Conservation (phyloP, 2,797 vertebrate species). For the Gymnodraco acuticeps region DNA sequence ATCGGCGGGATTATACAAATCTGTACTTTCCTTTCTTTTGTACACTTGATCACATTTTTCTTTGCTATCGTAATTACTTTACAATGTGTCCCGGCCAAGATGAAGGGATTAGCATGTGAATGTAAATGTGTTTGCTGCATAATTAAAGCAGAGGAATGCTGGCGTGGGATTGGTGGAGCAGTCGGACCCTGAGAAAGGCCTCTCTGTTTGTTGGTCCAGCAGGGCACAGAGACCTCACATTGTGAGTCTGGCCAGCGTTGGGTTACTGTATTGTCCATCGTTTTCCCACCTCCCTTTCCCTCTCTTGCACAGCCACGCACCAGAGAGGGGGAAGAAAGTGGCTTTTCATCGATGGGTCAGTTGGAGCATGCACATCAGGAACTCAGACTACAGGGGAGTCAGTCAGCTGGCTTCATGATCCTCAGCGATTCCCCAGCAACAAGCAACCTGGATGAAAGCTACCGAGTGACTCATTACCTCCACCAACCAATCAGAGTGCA, state of each 20-base stretch:
- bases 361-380: constrained; percentile 70
- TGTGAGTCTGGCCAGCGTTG: constrained; percentile 74
- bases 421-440: constrained; percentile 66
- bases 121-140: constrained; percentile 71
- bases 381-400: constrained; percentile 64
- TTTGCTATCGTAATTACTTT: constrained; percentile 59
- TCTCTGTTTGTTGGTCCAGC: constrained; percentile 80
- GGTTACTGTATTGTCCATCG: constrained; percentile 75
- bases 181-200: constrained; percentile 79
- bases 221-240: constrained; percentile 82
- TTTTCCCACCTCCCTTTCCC: constrained; percentile 70
- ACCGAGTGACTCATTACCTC: constrained; percentile 58
- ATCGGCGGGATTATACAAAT: constrained; percentile 43
- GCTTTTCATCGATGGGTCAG: constrained; percentile 81
- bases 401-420: constrained; percentile 71
- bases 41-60: constrained; percentile 40
- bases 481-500: constrained; percentile 26
- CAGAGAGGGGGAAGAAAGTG: constrained; percentile 82
- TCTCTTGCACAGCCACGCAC: constrained; percentile 67
- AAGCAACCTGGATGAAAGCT: constrained; percentile 56
- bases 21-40: constrained; percentile 28
- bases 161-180: constrained; percentile 70
- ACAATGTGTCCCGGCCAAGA: constrained; percentile 37
- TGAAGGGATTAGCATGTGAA: constrained; percentile 71
- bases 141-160: constrained; percentile 77